Conservation (phyloP, 2,113 vertebrate species). For the Syngnathoides biaculeatus region DNA sequence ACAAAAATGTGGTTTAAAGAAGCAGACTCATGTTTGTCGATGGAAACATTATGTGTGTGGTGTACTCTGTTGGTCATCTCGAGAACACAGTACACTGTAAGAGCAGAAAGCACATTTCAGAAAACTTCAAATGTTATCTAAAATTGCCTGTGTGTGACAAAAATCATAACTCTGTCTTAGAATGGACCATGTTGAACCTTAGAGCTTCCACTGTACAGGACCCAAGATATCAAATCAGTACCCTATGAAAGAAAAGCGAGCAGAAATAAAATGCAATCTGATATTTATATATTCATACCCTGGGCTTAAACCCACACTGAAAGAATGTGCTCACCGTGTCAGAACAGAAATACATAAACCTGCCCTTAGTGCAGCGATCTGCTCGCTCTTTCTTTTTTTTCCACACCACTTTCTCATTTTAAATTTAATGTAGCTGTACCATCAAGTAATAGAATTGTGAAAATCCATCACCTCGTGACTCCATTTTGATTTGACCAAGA, state of each 20-base stretch:
- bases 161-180: background rate
- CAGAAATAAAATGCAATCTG: slow-evolving; percentile 5
- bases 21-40: background rate
- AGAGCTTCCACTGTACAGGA: background rate
- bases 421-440: background rate
- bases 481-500: slow-evolving; percentile 10
- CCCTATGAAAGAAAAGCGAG: slow-evolving; percentile 1
- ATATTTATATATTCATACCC: slow-evolving; percentile 11
- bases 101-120: background rate
- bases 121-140: background rate
- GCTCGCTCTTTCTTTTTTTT: background rate
- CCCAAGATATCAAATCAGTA: background rate
- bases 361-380: slow-evolving; percentile 4
- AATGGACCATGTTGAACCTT: background rate
- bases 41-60: background rate
- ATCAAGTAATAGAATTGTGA: background rate
- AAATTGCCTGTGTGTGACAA: background rate
- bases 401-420: background rate
- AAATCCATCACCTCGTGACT: background rate
- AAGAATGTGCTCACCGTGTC: slow-evolving; percentile 9
- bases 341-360: slow-evolving; percentile 6
- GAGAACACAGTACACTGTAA: background rate
- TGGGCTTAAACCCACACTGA: slow-evolving; percentile 4
- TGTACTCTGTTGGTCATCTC: background rate
- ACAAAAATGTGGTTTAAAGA: background rate